Evolutionary conservation across 2,888 invertebrate genomes (phyloP).

Genomic region (Operophtera brumata): DNA sequence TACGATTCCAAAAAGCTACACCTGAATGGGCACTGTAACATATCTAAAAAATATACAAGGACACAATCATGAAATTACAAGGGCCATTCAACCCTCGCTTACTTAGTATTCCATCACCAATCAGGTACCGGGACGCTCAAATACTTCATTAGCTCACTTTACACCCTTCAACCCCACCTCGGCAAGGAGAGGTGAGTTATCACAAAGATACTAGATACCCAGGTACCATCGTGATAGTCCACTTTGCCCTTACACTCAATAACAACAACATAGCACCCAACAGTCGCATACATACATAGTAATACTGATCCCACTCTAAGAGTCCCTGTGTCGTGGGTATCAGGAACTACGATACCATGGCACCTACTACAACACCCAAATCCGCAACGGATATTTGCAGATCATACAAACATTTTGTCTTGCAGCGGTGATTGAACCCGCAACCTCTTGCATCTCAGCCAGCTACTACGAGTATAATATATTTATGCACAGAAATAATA

Average conservation of each 20-base stretch:
- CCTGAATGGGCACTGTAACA: slow-evolving; percentile 8
- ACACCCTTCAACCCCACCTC: slow-evolving; percentile 34
- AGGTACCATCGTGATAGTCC: too few species aligned
- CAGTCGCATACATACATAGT: too few species aligned
- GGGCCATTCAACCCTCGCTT: slow-evolving; percentile 37
- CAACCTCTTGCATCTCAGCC: too few species aligned
- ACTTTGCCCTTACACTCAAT: too few species aligned
- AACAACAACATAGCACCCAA: too few species aligned
- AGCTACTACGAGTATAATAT: too few species aligned
- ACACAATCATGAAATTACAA: slow-evolving; percentile 13
- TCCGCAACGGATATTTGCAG: too few species aligned
- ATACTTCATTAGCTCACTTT: slow-evolving; percentile 61
- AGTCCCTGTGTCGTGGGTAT: too few species aligned
- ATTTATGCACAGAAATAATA: too few species aligned
- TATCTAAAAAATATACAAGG: slow-evolving; percentile 3
- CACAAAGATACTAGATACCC: too few species aligned
- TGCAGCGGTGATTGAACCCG: background rate
- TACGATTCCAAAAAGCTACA: background rate
- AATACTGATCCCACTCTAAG: too few species aligned
- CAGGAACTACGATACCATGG: background rate
- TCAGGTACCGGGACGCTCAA: slow-evolving; percentile 41
- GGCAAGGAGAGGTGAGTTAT: too few species aligned
- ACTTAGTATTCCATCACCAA: slow-evolving; percentile 61
- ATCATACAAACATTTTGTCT: background rate
- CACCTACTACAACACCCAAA: background rate